Base-by-base conservation (phyloP, 2,113 vertebrate species). In the Daubentonia madagascariensis region DNA sequence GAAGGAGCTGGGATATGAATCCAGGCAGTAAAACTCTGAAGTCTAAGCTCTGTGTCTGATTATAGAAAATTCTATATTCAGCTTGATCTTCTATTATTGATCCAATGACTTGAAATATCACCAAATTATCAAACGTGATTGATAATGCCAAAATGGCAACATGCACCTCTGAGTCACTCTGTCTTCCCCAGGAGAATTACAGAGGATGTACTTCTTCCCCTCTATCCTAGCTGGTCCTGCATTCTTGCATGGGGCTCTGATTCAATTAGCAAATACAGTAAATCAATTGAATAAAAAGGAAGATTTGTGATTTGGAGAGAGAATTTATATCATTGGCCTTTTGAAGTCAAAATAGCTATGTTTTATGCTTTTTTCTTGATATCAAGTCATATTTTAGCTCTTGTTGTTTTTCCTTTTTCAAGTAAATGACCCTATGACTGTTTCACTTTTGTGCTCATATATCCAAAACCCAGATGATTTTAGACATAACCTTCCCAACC, bases 271-370 rank as follows among this genome's bases (percentile, higher is more conserved):
- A 89, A 75, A 79, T 63, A 48, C 8, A 79, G 30, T 57, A 78
- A 63, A 84, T 67, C 73, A 48, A 3, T 1, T 95, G 50, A 93
- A 52, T 48, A 45, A 86, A 85, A 94, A 89, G 43, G 61, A 92
- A 32, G 65, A 90, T 73, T 89, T 87, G 48, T 81, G 57, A 96
- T 92, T 70, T 89, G 52, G 28, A 96, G 37, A 73, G 20, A 84
- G 28, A 76, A 75, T 83, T 95, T 85, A 23, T 68, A 43, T 61
- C 13, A 57, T 52, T 89, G 65, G 73, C 45, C 59, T 90, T 65
- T 20, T 79, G 45, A 85, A 89, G 45, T 92, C 13, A 54, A 88
- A 93, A 80, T 30, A 35, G 43, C 5, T 48, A 17, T 57, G 45
- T 79, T 70, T 91, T 72, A n/a, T 89, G 89, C 72, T 87, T 9